Percentiles rank a stretch among this genome's conserved stretches.
Conservation (phyloP, 2,797 vertebrate species). For the Rhinatrema bivittatum region DNA sequence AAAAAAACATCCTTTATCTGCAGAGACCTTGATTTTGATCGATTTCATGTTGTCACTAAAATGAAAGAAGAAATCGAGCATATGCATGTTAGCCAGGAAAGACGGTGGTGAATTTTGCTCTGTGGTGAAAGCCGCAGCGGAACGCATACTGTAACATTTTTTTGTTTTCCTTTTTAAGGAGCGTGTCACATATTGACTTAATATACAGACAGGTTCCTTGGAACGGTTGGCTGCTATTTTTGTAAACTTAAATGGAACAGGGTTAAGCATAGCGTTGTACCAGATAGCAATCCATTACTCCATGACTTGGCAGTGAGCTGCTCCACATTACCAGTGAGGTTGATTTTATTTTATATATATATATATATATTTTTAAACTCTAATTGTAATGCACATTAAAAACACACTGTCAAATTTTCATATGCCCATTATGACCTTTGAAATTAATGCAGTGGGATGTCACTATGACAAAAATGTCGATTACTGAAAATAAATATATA, state of each 20-base stretch:
- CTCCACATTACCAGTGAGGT: slow-evolving; percentile 23
- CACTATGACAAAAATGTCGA: no score
- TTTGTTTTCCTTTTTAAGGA: slow-evolving; percentile 12
- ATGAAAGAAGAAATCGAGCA: slow-evolving; percentile 20
- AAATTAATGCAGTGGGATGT: no score
- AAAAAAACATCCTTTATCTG: slow-evolving; percentile 23
- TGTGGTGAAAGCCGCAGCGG: slow-evolving; percentile 11
- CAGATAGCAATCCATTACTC: slow-evolving; percentile 41
- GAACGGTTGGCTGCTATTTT: slow-evolving; percentile 32
- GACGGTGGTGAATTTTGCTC: slow-evolving; percentile 8
- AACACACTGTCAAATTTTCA: no score
- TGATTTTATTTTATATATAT: no score
- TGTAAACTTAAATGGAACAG: slow-evolving; percentile 40
- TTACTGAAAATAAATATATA: no score
- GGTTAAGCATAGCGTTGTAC: slow-evolving; percentile 21
- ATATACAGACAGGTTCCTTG: slow-evolving; percentile 15
- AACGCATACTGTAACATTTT: slow-evolving; percentile 7
- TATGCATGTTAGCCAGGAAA: neutral
- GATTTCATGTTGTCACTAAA: slow-evolving; percentile 20
- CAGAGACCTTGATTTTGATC: slow-evolving; percentile 17
- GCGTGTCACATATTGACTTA: slow-evolving; percentile 12
- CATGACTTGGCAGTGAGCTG: slow-evolving; percentile 20
- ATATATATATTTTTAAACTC: no score
- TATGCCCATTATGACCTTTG: no score
- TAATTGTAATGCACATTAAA: no score